Percentiles rank a stretch among this genome's conserved stretches.
These are phyloP conservation scores for Pomacea canaliculata DNA, from an alignment of 2,888 invertebrate genomes.

Conservation along the genomic window DNA sequence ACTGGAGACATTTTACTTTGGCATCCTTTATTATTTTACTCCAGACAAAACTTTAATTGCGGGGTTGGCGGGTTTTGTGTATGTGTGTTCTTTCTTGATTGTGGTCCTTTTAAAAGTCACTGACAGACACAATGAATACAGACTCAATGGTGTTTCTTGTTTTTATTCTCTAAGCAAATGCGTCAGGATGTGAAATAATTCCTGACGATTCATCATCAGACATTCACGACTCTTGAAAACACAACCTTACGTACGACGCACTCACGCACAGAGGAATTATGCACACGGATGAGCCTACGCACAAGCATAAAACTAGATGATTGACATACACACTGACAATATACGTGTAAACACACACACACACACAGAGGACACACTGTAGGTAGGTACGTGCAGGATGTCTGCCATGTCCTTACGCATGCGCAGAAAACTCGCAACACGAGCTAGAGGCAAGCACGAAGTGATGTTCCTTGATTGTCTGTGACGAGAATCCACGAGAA, in stretches of 20 bases:
- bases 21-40: no score
- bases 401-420: not conserved
- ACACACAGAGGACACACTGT: not conserved
- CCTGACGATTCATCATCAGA: not conserved
- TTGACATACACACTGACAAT: not conserved
- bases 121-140: no score
- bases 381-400: not conserved
- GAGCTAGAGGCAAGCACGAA: no score
- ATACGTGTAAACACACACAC: not conserved
- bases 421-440: no score
- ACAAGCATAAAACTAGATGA: not conserved
- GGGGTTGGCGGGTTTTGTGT: no score
- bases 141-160: not conserved
- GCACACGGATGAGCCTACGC: not conserved
- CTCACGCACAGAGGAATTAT: constrained; percentile 1
- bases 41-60: no score
- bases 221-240: not conserved
- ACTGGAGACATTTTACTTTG: no score
- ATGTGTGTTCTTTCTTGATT: no score
- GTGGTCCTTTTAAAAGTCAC: no score
- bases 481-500: no score
- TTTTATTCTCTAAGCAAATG: not conserved
- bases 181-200: not conserved
- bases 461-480: no score
- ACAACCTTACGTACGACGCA: not conserved